Evolutionary conservation across 2,113 vertebrate genomes (phyloP).

Genomic region (Oryzias woworae): DNA sequence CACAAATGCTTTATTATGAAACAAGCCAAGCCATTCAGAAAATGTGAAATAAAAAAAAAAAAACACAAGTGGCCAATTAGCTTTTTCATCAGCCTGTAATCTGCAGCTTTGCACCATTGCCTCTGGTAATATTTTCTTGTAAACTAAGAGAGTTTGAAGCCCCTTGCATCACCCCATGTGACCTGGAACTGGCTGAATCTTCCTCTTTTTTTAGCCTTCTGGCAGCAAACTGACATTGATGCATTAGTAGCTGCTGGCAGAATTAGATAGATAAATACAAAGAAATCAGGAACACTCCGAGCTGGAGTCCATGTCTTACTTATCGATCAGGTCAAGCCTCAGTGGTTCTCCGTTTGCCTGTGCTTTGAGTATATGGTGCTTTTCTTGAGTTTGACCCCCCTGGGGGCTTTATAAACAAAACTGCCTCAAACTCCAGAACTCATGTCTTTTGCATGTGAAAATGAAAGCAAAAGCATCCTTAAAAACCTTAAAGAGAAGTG

Average conservation of each 20-base stretch:
- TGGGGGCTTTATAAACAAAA: constrained; percentile 19
- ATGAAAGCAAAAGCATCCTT: background rate
- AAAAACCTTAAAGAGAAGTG: constrained; percentile 5
- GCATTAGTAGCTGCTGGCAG: constrained; percentile 50
- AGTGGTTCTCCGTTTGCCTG: constrained; percentile 43
- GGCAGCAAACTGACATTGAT: constrained; percentile 56
- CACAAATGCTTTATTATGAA: constrained; percentile 19
- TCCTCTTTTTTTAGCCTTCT: constrained; percentile 40
- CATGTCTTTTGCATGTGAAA: constrained; percentile 6
- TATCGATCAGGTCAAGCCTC: constrained; percentile 56
- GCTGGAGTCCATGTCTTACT: constrained; percentile 32
- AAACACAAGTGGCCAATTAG: constrained; percentile 44
- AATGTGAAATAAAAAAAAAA: constrained; percentile 21
- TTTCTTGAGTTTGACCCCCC: constrained; percentile 20
- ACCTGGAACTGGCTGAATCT: constrained; percentile 54
- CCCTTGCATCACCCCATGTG: constrained; percentile 32
- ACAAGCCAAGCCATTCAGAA: constrained; percentile 36
- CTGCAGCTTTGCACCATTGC: constrained; percentile 31
- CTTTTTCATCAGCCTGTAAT: constrained; percentile 31
- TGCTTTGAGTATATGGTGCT: constrained; percentile 1
- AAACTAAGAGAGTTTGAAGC: constrained; percentile 41
- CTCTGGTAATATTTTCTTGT: constrained; percentile 25
- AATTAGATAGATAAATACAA: constrained; percentile 61
- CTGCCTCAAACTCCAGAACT: background rate
- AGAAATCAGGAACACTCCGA: constrained; percentile 49